Evolutionary conservation across 37 sponge, comb jelly and placozoan species (phyloP).

Genomic region (Hexactinellida sp.): DNA sequence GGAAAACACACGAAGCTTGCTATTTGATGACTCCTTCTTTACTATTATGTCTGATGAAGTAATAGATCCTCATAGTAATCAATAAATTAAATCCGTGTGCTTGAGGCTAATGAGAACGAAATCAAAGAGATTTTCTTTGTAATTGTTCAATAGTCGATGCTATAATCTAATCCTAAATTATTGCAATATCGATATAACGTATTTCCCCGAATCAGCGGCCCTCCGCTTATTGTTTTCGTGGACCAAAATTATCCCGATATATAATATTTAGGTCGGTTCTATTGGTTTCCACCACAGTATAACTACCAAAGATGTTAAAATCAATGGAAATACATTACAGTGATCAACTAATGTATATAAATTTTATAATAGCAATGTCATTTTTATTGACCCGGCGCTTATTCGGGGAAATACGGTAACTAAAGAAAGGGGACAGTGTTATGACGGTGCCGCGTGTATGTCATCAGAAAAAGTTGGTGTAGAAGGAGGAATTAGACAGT

Average conservation of each 20-base stretch:
- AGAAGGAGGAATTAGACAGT: constrained; percentile 22
- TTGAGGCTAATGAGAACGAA: constrained; percentile 20
- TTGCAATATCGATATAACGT: constrained; percentile 17
- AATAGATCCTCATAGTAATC: constrained; percentile 23
- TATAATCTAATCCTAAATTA: constrained; percentile 23
- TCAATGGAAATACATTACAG: too few species aligned
- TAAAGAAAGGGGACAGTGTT: constrained; percentile 33
- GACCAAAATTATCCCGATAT: too few species aligned
- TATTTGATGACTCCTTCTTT: constrained; percentile 15
- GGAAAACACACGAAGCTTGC: neutral
- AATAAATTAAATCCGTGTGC: constrained; percentile 27
- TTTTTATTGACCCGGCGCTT: too few species aligned
- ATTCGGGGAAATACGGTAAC: too few species aligned
- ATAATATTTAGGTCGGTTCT: too few species aligned
- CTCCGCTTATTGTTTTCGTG: too few species aligned
- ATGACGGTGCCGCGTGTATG: constrained; percentile 48
- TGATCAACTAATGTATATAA: too few species aligned
- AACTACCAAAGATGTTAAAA: too few species aligned
- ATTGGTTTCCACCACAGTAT: too few species aligned
- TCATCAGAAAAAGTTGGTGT: constrained; percentile 27
- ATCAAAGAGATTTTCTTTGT: constrained; percentile 31
- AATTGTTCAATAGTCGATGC: constrained; percentile 24
- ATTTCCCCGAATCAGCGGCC: too few species aligned
- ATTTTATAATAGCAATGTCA: too few species aligned
- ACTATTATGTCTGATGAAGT: constrained; percentile 32